phyloP scores from a whole-genome alignment of 1,140 invertebrate genomes.

The Conus ventricosus region DNA sequence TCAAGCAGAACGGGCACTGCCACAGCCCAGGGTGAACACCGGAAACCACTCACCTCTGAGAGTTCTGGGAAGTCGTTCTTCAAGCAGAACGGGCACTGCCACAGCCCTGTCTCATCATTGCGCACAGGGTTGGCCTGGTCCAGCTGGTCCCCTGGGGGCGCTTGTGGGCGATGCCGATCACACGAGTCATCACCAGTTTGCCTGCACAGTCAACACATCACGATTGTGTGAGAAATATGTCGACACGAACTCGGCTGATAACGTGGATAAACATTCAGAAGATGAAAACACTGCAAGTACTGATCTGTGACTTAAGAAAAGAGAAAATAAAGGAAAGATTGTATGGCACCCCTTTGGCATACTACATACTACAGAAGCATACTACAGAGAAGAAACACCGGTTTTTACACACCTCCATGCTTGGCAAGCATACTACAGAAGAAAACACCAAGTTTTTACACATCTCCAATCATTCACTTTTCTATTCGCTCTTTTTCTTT shows the following conservation, averaged over 20 bases:
- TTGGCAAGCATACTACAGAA: no score
- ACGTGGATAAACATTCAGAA: background rate
- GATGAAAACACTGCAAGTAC: background rate
- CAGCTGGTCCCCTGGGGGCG: constrained; percentile 93
- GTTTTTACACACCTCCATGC: no score
- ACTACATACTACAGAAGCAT: no score
- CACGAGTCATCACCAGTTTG: constrained; percentile 75
- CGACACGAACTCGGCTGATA: no score
- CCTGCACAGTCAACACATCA: constrained; percentile 56
- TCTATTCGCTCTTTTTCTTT: no score
- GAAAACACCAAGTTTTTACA: no score
- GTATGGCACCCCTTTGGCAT: no score
- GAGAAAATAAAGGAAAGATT: no score
- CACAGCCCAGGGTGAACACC: constrained; percentile 65
- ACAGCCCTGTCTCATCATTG: constrained; percentile 94
- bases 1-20: constrained; percentile 98
- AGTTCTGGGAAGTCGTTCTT: constrained; percentile 96
- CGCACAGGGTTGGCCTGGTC: constrained; percentile 96
- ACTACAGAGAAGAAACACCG: no score
- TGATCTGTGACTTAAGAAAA: background rate
- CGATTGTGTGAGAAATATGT: no score
- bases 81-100: constrained; percentile 98
- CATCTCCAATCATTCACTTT: no score
- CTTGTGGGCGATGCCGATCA: constrained; percentile 81
- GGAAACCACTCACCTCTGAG: constrained; percentile 84